A percentile compares a stretch with the other conserved stretches of the same genome.
Conservation (phyloP, 1,140 invertebrate genomes). For the Drosophila simulans region DNA sequence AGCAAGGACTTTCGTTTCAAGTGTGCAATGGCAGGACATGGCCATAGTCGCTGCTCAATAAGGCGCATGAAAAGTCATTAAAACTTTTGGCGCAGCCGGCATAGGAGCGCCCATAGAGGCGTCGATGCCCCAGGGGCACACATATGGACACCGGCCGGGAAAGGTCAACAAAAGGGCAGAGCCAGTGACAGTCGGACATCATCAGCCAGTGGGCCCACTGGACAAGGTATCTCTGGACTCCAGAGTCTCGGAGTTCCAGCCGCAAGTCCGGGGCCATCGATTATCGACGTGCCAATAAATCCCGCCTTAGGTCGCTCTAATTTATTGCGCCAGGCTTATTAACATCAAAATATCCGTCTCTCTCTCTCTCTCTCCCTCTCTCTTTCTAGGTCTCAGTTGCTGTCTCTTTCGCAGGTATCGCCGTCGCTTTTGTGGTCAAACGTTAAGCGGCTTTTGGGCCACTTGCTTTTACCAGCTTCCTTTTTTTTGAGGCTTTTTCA, state of each 20-base stretch:
- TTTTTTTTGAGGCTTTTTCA: slow-evolving; percentile 6
- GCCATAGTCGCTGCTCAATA: slow-evolving; percentile 46
- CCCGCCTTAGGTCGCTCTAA: slow-evolving; percentile 60
- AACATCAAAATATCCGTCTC: slow-evolving; percentile 27
- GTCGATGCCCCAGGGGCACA: slow-evolving; percentile 16
- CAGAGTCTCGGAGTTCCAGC: slow-evolving; percentile 11
- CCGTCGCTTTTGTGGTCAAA: background rate
- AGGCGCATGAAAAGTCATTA: slow-evolving; percentile 79
- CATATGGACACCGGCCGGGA: slow-evolving; percentile 8
- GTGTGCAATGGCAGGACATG: slow-evolving; percentile 18
- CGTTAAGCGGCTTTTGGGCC: slow-evolving; percentile 39
- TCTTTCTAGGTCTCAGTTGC: background rate
- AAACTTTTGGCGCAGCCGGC: slow-evolving; percentile 67
- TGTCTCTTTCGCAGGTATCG: slow-evolving; percentile 1
- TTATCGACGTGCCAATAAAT: slow-evolving; percentile 74
- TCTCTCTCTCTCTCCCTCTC: background rate
- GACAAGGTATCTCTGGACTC: slow-evolving; percentile 8
- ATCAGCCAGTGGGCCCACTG: slow-evolving; percentile 37
- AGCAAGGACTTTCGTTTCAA: background rate
- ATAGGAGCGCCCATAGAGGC: slow-evolving; percentile 25
- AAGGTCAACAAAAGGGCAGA: slow-evolving; percentile 73
- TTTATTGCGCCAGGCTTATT: slow-evolving; percentile 66
- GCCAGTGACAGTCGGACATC: slow-evolving; percentile 50
- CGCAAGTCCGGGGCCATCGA: slow-evolving; percentile 33
- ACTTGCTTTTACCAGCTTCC: slow-evolving; percentile 16